Evolutionary conservation across 1,140 invertebrate species (phyloP), one percentile per base, ranked within the genome.

Genomic region (Drosophila aff.): DNA sequence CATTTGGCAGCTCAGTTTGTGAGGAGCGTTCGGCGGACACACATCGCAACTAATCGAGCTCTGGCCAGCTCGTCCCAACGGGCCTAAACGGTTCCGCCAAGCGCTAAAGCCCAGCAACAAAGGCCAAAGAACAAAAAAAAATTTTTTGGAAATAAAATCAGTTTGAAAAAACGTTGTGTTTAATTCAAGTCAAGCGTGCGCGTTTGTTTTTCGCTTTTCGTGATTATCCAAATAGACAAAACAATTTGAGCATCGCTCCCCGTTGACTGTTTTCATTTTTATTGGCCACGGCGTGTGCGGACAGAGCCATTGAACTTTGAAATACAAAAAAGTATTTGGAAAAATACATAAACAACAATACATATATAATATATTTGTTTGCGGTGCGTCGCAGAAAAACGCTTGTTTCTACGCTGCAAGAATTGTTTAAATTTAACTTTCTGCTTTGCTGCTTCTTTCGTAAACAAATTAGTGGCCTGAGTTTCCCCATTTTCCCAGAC

Each of bases 11-110:
- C 65, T 90, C 85, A 90, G 85, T 90, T 62, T 77, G 78, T 72
- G 79, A 75, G 80, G 73, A 82, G 68, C 78, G 80, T 80, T 84
- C 76, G 68, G 85, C 76, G 85, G 84, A 90, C 78, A 90, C 69
- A 81, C 85, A 89, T 65, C 83, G 79, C 31, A 62, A 47, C 66
- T 38, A 64, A 28, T 65, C 59, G 74, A 41, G 58, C 59, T 67
- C 63, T 77, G 82, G 66, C 67, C 67, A 71, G 67, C 67, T 71
- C 82, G 82, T 76, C 74, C 46, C 68, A 72, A 43, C 53, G 71
- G 71, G 71, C 68, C 82, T 78, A 74, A 59, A 61, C 81, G 85
- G 74, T 74, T 74, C 71, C 68, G 69, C 28, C 23, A 60, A 72
- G 43, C 16, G 47, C 31, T 55, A 55, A 23, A 55, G 50, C 46